These are phyloP conservation scores for Helicoverpa zea DNA, from an alignment of 1,140 invertebrate genomes.

Conservation along the genomic window DNA sequence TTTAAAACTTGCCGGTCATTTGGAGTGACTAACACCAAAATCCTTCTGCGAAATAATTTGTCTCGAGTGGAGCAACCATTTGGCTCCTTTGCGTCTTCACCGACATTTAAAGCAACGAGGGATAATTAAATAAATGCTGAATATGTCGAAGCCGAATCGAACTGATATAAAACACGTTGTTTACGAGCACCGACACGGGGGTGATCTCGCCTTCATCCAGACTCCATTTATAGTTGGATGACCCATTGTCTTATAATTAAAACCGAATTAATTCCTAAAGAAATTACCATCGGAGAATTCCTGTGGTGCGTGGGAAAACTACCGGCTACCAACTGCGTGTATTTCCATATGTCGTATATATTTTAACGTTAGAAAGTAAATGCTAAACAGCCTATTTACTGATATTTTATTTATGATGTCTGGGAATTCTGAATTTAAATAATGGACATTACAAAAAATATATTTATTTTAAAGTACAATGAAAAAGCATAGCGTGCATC, in stretches of 20 bases:
- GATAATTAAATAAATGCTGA: conserved; percentile 55
- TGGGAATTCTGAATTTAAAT: background rate
- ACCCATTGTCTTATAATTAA: conserved; percentile 43
- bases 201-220: conserved; percentile 48
- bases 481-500: too few relatives aligned
- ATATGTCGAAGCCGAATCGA: conserved; percentile 46
- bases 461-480: background rate
- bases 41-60: conserved; percentile 54
- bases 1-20: conserved; percentile 37
- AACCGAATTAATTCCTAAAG: conserved; percentile 21
- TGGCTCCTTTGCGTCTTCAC: conserved; percentile 13
- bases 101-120: conserved; percentile 27
- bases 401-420: background rate
- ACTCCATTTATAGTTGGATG: conserved; percentile 43
- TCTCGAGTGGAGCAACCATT: conserved; percentile 23
- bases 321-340: background rate
- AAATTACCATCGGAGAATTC: conserved; percentile 25
- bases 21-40: conserved; percentile 50
- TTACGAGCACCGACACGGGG: conserved; percentile 49
- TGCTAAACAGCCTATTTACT: background rate
- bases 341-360: background rate
- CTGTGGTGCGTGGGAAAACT: conserved; percentile 15
- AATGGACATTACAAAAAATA: background rate
- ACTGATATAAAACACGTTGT: conserved; percentile 54
- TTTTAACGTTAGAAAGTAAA: conserved; percentile 8